Conservation (phyloP, 2,113 vertebrate species). For the Kryptolebias marmoratus region DNA sequence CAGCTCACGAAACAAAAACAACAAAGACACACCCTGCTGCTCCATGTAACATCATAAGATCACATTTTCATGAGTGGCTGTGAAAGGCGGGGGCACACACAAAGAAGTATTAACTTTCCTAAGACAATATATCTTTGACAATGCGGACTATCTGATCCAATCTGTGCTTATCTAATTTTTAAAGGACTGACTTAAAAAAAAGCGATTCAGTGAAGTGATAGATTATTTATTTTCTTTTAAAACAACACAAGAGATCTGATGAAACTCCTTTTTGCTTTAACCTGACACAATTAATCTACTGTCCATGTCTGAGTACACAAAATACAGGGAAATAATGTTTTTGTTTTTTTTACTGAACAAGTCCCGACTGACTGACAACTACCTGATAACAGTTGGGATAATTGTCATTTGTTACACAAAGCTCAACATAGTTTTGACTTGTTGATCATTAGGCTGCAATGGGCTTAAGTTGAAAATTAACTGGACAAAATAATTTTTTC, state of each 20-base stretch:
- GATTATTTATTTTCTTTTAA: not conserved
- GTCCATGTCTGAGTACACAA: not conserved
- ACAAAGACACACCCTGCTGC: slow-evolving; percentile 75
- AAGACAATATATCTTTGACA: slow-evolving; percentile 54
- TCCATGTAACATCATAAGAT: slow-evolving; percentile 76
- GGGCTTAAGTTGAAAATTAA: too few relatives aligned
- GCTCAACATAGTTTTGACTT: too few relatives aligned
- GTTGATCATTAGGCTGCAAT: too few relatives aligned
- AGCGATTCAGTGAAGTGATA: not conserved
- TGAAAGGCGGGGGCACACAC: slow-evolving; percentile 47
- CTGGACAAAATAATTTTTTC: too few relatives aligned
- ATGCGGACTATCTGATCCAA: slow-evolving; percentile 11
- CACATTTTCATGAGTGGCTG: slow-evolving; percentile 63
- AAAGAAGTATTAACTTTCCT: slow-evolving; percentile 65
- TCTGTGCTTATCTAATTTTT: not conserved
- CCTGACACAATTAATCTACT: not conserved
- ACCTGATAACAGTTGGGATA: too few relatives aligned
- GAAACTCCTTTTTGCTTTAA: not conserved
- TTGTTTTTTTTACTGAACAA: too few relatives aligned
- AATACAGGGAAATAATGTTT: not conserved
- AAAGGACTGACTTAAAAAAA: slow-evolving; percentile 20
- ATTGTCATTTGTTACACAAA: too few relatives aligned
- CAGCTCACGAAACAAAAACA: slow-evolving; percentile 64
- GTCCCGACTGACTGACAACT: too few relatives aligned
- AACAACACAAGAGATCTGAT: not conserved